Evolutionary conservation across 2,113 vertebrate species (phyloP).

Genomic region (Psilopsiagon aymara): DNA sequence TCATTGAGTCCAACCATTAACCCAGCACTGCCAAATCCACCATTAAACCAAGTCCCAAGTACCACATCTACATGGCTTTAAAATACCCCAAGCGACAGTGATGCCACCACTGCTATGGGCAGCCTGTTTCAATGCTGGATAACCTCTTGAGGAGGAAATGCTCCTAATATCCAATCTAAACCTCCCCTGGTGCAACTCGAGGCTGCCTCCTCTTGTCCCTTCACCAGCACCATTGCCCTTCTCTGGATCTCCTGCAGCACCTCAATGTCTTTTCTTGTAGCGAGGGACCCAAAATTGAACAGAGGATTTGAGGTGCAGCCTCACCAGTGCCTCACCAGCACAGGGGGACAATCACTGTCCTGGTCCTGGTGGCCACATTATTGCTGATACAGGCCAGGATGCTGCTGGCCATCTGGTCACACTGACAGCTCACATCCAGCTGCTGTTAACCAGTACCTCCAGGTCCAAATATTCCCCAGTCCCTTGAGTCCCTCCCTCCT

Average conservation of each 20-base stretch:
- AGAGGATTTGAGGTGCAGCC: background rate
- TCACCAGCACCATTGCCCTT: background rate
- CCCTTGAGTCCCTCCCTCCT: background rate
- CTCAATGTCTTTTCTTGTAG: background rate
- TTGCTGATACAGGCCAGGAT: background rate
- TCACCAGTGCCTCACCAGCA: background rate
- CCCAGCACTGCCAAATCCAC: background rate
- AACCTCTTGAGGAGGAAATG: background rate
- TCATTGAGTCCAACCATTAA: background rate
- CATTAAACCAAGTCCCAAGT: background rate
- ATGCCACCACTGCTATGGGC: background rate
- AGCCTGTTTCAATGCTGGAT: background rate
- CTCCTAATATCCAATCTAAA: background rate
- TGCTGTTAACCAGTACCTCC: background rate
- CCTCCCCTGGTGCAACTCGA: background rate
- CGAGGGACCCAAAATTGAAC: background rate
- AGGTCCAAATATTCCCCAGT: background rate
- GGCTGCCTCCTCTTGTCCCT: background rate
- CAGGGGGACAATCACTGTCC: background rate
- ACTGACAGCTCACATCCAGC: background rate
- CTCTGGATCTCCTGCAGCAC: background rate
- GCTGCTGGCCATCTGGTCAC: background rate
- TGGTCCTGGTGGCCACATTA: background rate
- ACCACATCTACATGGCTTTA: background rate
- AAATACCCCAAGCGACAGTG: background rate